Base-by-base conservation (phyloP, 2,113 vertebrate genomes). In the Clarias batrachus region DNA sequence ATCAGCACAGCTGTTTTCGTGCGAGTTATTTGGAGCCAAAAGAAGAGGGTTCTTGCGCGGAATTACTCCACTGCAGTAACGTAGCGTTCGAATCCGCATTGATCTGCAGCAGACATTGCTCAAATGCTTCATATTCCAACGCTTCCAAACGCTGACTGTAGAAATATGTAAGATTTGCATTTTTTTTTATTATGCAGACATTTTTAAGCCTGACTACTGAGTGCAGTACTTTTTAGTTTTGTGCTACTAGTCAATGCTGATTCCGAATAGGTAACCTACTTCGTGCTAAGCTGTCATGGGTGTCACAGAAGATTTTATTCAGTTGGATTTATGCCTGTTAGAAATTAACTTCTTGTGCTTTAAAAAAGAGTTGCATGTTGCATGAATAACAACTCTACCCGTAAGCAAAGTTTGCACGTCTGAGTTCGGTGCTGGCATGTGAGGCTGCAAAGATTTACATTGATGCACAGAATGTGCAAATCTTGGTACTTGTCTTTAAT, bases 1-100 rank as follows among this genome's bases (percentile, higher is more conserved):
- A 78, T 66, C 62, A 52, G 27, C 41, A 82, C 60, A 65, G 80
- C 74, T 78, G 74, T 65, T 48, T 48, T 81, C 33, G 63, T 62
- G 41, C 14, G 33, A 63, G 23, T 27, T 25, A 82, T 66, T 54
- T 21, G 62, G 41, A 54, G 62, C 48, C 12, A 1, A 65, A 82
- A 27, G 74, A 25, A 76, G 5, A 23, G 23, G 21, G 52, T 54
- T 54, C 71, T 52, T 25, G 71, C 21, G 52, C 25, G 27, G 74
- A 54, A 77, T 56, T 17, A 54, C 23, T 76, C 2, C 25, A 56
- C 6, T 56, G 41, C 10, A 54, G n/a, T 76, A 76, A 52, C 33
- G 21, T 17, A 13, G 41, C 23, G 4, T 52, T 56, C 52, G 27
- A 27, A 56, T 4, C 13, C 56, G 48, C 52, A 16, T 77, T 77